phyloP scores from a whole-genome alignment of 2,797 vertebrate species.

The Sebastes taczanowskii region DNA sequence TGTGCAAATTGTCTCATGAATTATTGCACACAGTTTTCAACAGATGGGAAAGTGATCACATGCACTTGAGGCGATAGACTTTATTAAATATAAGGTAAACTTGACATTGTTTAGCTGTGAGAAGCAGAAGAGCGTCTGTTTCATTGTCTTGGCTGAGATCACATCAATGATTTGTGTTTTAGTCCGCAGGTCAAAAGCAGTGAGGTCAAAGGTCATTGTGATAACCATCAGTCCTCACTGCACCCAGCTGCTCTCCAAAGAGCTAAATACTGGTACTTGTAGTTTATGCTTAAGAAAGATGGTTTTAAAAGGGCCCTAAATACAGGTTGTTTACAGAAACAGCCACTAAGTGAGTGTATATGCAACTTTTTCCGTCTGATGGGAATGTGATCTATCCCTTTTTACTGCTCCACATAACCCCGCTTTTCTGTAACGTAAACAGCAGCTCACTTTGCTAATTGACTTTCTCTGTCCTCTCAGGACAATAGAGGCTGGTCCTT shows the following conservation, averaged over 20 bases:
- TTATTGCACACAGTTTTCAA: not conserved
- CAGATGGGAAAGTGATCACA: constrained; percentile 24
- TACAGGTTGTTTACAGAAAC: constrained; percentile 17
- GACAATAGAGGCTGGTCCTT: constrained; percentile 63
- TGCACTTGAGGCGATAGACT: not conserved
- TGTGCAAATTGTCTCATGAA: constrained; percentile 6
- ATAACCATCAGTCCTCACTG: constrained; percentile 33
- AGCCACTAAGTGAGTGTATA: not conserved
- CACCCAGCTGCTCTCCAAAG: constrained; percentile 21
- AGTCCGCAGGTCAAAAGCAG: not conserved
- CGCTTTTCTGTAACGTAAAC: constrained; percentile 44
- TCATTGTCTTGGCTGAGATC: constrained; percentile 7
- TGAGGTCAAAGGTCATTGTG: constrained; percentile 50
- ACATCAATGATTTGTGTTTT: constrained; percentile 16
- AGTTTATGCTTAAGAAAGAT: constrained; percentile 26
- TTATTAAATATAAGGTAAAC: not conserved
- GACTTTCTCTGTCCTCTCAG: constrained; percentile 66
- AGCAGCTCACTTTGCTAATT: constrained; percentile 66
- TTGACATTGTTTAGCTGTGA: not conserved
- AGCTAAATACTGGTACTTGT: constrained; percentile 4
- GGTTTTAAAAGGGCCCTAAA: constrained; percentile 31
- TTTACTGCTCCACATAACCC: constrained; percentile 7
- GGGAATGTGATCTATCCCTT: constrained; percentile 10
- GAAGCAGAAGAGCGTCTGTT: constrained; percentile 2
- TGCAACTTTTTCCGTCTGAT: constrained; percentile 14